Evolutionary conservation across 2,113 vertebrate genomes (phyloP), one percentile per base, ranked within the genome.

Genomic region (Gasterosteus aculeatus): DNA sequence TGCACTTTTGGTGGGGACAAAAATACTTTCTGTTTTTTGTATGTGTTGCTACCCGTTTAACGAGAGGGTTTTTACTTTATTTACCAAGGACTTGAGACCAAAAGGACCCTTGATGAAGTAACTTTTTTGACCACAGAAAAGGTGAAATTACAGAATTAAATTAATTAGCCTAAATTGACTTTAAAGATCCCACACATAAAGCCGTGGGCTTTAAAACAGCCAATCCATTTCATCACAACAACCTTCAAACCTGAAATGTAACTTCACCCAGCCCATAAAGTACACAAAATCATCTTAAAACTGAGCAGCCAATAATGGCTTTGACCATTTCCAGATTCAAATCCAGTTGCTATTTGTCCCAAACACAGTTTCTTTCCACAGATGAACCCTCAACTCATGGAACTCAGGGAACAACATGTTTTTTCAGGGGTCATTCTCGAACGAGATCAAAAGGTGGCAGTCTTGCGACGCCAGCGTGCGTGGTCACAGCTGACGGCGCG

Each of bases 361-460:
- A 26, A 26, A 26, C 22, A 26, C 22, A 26, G 22, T 26, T 26
- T 26, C 22, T 26, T 53, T 69, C 31, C 15, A 44, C 31, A 31
- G 11, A 42, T 57, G 31, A 72, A 72, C 42, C 56, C 47, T 33
- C 41, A 69, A 35, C 19, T 60, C 22, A 26, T 26, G 7, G 8
- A 56, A 61, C 1, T 14, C 46, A 39, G 49, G 29, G 33, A 58
- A 26, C n/a, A 78, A 44, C 5, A 31, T 33, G 22, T 53, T 78
- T 53, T 78, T 69, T 15, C 7, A 5, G 53, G 38, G 33, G 47
- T 59, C 2, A 19, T 72, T 77, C 66, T 83, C 3, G 3, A 12
- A 7, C 33, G 51, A 33, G 81, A 86, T 91, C 92, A 91, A 88
- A 77, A 80, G 92, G 84, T 91, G 92, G 89, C 93, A 91, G 86